phyloP scores from a whole-genome alignment of 2,797 vertebrate genomes.

The Cuculus canorus region DNA sequence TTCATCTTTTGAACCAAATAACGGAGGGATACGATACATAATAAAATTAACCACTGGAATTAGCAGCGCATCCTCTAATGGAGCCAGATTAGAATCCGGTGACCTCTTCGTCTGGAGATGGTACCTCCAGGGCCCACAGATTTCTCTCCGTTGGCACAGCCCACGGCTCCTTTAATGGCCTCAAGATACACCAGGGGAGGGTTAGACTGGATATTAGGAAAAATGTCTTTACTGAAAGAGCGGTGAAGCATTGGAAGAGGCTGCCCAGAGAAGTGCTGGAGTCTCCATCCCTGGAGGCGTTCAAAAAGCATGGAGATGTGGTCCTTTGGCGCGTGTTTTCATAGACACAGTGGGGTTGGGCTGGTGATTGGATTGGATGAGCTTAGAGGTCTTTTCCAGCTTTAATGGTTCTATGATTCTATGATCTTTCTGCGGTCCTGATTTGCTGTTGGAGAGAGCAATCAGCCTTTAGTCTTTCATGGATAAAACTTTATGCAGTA shows the following conservation, averaged over 20 bases:
- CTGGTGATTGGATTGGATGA: too few species aligned
- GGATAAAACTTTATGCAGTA: background rate
- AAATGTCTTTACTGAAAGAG: too few species aligned
- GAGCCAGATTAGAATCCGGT: background rate
- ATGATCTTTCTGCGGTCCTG: background rate
- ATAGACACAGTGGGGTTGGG: too few species aligned
- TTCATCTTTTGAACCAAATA: constrained; percentile 63
- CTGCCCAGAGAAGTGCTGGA: too few species aligned
- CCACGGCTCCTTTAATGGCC: background rate
- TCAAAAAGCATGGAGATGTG: too few species aligned
- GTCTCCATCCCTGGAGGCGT: too few species aligned
- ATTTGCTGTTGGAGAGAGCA: background rate
- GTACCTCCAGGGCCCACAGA: background rate
- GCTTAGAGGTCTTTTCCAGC: too few species aligned
- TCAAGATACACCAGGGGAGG: too few species aligned
- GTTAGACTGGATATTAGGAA: too few species aligned
- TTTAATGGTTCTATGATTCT: too few species aligned
- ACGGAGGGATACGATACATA: constrained; percentile 38
- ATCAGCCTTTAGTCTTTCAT: background rate
- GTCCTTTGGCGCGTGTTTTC: too few species aligned
- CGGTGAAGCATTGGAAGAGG: too few species aligned
- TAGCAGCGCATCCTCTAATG: background rate
- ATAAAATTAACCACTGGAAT: constrained; percentile 60
- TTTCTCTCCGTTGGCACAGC: rapidly evolving
- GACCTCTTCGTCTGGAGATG: background rate